Conservation (phyloP, 2,113 vertebrate species). For the Plestiodon gilberti region DNA sequence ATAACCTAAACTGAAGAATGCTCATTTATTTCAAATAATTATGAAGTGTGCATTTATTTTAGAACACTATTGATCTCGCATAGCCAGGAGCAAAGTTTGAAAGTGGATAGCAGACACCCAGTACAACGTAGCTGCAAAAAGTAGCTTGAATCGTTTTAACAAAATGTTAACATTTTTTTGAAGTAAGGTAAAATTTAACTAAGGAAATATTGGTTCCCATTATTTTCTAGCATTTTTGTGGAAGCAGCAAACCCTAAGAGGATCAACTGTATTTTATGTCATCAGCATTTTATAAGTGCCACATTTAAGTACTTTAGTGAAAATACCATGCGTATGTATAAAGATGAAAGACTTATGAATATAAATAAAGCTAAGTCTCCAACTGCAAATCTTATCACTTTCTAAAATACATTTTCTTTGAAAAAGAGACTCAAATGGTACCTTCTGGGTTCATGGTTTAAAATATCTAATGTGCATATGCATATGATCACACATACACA, state of each 20-base stretch:
- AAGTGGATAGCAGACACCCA: conserved; percentile 59
- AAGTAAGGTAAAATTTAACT: conserved; percentile 74
- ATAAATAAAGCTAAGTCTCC: conserved; percentile 86
- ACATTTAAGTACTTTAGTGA: conserved; percentile 84
- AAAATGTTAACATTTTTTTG: conserved; percentile 63
- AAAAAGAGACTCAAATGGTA: conserved; percentile 75
- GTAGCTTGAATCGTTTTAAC: conserved; percentile 72
- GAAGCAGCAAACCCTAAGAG: conserved; percentile 83
- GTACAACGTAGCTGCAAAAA: conserved; percentile 71
- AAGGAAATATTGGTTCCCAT: conserved; percentile 76
- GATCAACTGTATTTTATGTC: conserved; percentile 85
- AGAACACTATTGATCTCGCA: conserved; percentile 58
- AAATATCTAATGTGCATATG: conserved; percentile 37
- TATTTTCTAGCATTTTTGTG: conserved; percentile 82
- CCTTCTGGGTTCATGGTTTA: conserved; percentile 72
- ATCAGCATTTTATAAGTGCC: conserved; percentile 86
- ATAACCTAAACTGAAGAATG: conserved; percentile 51
- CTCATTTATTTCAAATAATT: conserved; percentile 57
- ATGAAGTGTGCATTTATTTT: conserved; percentile 58
- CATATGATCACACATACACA: not conserved
- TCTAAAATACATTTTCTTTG: conserved; percentile 80
- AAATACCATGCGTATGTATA: conserved; percentile 81
- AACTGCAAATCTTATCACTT: conserved; percentile 84
- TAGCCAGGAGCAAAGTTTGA: conserved; percentile 67
- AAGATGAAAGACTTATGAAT: conserved; percentile 88